Base-by-base conservation (phyloP, 2,113 vertebrate genomes). In the Edolisoma coerulescens region DNA sequence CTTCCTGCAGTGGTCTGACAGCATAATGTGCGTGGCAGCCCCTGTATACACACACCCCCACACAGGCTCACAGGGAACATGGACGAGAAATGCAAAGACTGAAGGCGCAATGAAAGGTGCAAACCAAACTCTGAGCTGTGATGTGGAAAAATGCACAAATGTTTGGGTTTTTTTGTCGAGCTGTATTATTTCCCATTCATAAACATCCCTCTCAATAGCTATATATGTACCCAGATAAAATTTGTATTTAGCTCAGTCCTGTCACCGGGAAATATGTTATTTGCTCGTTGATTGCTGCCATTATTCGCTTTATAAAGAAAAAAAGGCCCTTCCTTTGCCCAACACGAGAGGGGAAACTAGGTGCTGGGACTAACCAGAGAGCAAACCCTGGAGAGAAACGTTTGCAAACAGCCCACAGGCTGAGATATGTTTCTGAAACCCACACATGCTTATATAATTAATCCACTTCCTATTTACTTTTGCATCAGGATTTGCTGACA, bases 161-260 rank as follows among this genome's bases (percentile, higher is more conserved):
- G 76, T 87, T 87, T 87, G 74, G 84, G 5, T 7, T 49, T 76
- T 76, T 54, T 16, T 35, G 23, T 56, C 3, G 1, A 77, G 68
- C 76, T 78, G 54, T 92, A 63, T 93, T 95, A 93, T 95, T 95
- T 95, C 78, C 83, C 76, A 81, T 90, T 93, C 93, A 90, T 53
- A 89, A 92, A 70, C 59, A 93, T 42, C 65, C 44, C 68, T 63
- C 71, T 96, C 94, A 95, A 97, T 81, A 96, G 83, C 91, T 93
- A 95, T 93, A 90, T 93, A 92, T 2, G 16, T 87, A 84, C 83
- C 17, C 56, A 68, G 60, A 86, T 49, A 68, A 96, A 93, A 94
- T 78, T 56, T 64, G 92, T 96, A 78, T 94, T 96, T 96, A 94
- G 92, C 90, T 93, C 94, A 97, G 77, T n/a, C 69, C 41, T 94